Percentiles rank a stretch among this genome's conserved stretches.
Conservation (phyloP, 2,113 vertebrate species). For the Tursiops truncatus region DNA sequence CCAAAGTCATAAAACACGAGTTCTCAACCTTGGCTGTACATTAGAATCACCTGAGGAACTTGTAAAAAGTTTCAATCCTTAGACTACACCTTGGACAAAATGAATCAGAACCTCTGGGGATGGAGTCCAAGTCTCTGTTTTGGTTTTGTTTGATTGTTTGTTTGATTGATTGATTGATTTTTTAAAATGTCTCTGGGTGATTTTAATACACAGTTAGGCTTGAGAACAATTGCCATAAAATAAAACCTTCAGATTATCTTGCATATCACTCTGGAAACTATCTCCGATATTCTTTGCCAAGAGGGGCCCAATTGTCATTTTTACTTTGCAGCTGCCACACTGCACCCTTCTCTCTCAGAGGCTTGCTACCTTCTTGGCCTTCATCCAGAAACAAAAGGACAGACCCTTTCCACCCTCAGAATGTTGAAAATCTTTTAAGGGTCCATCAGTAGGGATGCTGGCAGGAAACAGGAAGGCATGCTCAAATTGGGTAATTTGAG, state of each 20-base stretch:
- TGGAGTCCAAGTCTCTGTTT: neutral
- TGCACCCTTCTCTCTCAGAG: neutral
- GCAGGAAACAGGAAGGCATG: conserved; percentile 10
- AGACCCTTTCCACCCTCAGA: conserved; percentile 25
- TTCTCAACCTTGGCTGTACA: neutral
- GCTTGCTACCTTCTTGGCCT: conserved; percentile 14
- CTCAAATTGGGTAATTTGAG: conserved; percentile 30
- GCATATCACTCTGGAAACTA: neutral
- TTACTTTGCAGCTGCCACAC: neutral
- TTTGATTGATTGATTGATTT: neutral
- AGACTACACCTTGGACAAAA: neutral
- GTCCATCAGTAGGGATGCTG: neutral
- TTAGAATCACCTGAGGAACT: neutral
- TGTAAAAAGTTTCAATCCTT: neutral
- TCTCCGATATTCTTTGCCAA: neutral
- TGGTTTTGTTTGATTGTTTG: neutral
- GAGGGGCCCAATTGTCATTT: neutral
- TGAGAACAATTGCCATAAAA: conserved; percentile 36
- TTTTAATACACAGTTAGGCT: neutral
- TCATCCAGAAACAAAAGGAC: conserved; percentile 37
- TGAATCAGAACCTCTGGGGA: neutral
- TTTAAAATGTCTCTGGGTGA: neutral
- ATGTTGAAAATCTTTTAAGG: neutral
- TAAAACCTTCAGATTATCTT: neutral
- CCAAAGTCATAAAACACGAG: neutral